Base-by-base conservation (phyloP, 2,113 vertebrate species). In the Oryzias curvinotus region DNA sequence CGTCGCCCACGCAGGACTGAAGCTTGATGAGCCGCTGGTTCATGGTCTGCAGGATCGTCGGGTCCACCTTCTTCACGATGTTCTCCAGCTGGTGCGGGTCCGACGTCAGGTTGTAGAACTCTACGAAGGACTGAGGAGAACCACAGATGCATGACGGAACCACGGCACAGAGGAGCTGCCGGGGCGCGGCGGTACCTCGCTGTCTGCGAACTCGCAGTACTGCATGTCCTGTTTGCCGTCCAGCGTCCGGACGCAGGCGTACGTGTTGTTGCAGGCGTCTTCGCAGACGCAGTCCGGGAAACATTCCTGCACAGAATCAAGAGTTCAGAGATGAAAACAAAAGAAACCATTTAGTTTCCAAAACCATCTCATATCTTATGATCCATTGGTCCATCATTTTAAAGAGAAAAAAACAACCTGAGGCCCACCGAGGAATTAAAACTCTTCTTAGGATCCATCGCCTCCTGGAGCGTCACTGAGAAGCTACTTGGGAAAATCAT, bases 131-230 rank as follows among this genome's bases (percentile, higher is more conserved):
- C 92, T 93, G 74, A 0, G 6, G n/a, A 46, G 4, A 14, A 23
- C 25, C 14, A 18, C 4, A 25, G 4, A 26, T 3, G 36, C 36
- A 56, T 0, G 7, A 26, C 3, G 7, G 45, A 10, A 6, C 12
- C 3, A 1, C 13, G 16, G 4, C 14, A 53, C 23, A 14, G 23
- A 1, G 1, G 5, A 36, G 15, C 12, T 10, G 16, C 12, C 1
- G 1, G n/a, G 18, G 18, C 13, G 13, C 0, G 0, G 14, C 7
- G 1, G 3, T 72, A 89, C 93, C 91, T 93, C 90, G 7, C 21
- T 87, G 86, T 93, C 93, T 0, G 92, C 92, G 65, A 93, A 93
- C 83, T 93, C 93, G 57, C 93, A 93, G 83, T 93, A 93, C 62
- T 93, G 93, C n/a, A 93, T 73, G 77, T 93, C 49, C 16, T 54